Conservation (phyloP, 2,113 vertebrate species). For the Rhinoderma darwinii region DNA sequence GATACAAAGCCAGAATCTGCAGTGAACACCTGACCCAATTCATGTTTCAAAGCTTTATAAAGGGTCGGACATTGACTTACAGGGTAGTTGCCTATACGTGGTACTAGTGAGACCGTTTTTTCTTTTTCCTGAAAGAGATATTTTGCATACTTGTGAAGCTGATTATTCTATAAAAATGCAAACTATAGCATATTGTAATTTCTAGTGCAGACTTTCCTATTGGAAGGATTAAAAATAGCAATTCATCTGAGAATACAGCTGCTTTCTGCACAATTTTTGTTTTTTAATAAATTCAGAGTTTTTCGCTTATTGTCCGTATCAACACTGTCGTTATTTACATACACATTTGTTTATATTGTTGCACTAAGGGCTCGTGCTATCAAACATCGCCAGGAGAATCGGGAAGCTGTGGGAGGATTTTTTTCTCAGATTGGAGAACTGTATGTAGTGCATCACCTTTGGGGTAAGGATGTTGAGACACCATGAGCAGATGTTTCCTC, state of each 20-base stretch:
- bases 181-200: not conserved
- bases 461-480: conserved; percentile 79
- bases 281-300: too few relatives aligned
- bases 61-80: too few relatives aligned
- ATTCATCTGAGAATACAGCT: too few relatives aligned
- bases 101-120: too few relatives aligned
- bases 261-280: too few relatives aligned
- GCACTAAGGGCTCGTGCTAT: conserved; percentile 90
- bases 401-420: conserved; percentile 94
- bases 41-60: too few relatives aligned
- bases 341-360: not conserved
- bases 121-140: too few relatives aligned
- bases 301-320: too few relatives aligned
- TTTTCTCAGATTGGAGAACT: conserved; percentile 95
- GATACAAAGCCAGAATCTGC: too few relatives aligned
- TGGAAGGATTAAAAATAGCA: too few relatives aligned
- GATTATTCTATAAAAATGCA: not conserved
- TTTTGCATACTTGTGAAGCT: not conserved
- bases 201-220: not conserved
- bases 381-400: conserved; percentile 89
- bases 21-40: too few relatives aligned
- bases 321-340: not conserved
- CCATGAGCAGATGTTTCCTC: not conserved
- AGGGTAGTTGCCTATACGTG: too few relatives aligned
- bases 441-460: conserved; percentile 94